These are phyloP conservation scores for Microtus ochrogaster DNA, from an alignment of 2,113 vertebrate species.

Conservation along the genomic window DNA sequence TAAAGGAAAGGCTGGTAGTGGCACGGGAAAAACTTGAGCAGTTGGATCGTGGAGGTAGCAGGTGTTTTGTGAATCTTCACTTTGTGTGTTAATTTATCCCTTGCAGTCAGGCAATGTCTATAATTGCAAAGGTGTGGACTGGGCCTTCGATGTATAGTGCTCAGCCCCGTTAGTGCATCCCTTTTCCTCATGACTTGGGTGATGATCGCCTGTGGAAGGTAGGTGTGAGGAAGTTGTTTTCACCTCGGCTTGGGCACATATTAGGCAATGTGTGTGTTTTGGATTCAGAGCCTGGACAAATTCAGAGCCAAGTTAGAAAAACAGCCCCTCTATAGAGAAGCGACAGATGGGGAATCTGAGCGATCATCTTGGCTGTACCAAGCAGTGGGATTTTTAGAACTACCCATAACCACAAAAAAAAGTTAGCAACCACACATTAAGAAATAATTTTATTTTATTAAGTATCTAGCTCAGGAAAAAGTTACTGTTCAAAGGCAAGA, in stretches of 20 bases:
- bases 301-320: slow-evolving; percentile 50
- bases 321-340: background rate
- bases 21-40: background rate
- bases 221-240: slow-evolving; percentile 22
- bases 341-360: background rate
- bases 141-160: background rate
- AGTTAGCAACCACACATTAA: slow-evolving; percentile 40
- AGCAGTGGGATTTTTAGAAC: background rate
- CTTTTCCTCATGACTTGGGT: slow-evolving; percentile 44
- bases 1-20: background rate
- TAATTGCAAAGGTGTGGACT: slow-evolving; percentile 41
- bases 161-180: background rate
- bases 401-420: slow-evolving; percentile 16
- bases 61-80: background rate
- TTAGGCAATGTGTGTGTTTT: slow-evolving; percentile 63
- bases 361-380: slow-evolving; percentile 5
- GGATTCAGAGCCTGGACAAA: slow-evolving; percentile 39
- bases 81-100: background rate
- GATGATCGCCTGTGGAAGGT: background rate
- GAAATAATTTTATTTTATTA: slow-evolving; percentile 48
- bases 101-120: background rate
- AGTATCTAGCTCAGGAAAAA: slow-evolving; percentile 47
- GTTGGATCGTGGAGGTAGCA: background rate
- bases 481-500: slow-evolving; percentile 35
- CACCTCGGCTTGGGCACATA: slow-evolving; percentile 32